Evolutionary conservation across 1,140 invertebrate species (phyloP).

Genomic region (Galleria mellonella): DNA sequence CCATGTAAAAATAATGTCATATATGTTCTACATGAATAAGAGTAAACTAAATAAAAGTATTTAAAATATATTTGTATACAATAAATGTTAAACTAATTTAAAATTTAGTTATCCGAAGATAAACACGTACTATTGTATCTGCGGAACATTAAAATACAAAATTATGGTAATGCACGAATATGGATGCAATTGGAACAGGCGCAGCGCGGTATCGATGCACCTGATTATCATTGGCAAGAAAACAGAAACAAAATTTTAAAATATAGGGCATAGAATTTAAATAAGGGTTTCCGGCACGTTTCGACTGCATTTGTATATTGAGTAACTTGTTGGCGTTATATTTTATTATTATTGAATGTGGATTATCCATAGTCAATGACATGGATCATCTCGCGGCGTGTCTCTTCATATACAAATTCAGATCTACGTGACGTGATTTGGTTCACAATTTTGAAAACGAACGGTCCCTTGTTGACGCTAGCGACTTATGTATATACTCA

Average conservation of each 20-base stretch:
- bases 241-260: not conserved
- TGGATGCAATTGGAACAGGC: no score
- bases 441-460: not conserved
- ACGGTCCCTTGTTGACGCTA: not conserved
- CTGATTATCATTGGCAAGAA: not conserved
- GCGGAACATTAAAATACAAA: no score
- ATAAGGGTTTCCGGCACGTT: not conserved
- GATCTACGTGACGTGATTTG: conserved; percentile 35
- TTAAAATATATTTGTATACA: no score
- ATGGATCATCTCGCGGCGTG: not conserved
- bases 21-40: no score
- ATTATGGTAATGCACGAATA: no score
- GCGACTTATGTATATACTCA: not conserved
- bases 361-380: no score
- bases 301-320: not conserved
- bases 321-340: not conserved
- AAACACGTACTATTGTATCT: no score
- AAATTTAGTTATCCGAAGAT: no score
- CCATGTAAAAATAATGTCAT: no score
- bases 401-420: conserved; percentile 37
- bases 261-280: not conserved
- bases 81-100: no score
- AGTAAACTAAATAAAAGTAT: no score
- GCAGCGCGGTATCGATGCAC: no score
- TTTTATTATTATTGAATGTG: not conserved